A percentile compares a stretch with the other conserved stretches of the same genome.
phyloP scores from a whole-genome alignment of 2,113 vertebrate genomes.

The Nyctereutes procyonoides region DNA sequence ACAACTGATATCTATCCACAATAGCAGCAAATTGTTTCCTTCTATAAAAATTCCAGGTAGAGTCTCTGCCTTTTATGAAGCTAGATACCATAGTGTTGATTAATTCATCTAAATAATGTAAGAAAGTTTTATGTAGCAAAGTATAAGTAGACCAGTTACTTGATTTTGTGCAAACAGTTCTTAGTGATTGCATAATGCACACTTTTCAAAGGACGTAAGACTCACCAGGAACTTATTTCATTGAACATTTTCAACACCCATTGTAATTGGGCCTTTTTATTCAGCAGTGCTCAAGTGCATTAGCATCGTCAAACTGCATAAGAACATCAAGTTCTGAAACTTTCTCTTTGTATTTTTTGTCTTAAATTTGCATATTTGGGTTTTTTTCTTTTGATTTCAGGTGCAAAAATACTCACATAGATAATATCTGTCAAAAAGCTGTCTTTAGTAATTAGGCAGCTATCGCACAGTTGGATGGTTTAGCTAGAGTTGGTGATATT shows the following conservation, averaged over 20 bases:
- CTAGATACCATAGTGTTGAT: neutral
- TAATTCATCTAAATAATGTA: constrained; percentile 35
- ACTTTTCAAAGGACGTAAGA: constrained; percentile 40
- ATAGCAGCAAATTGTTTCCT: constrained; percentile 45
- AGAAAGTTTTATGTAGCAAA: constrained; percentile 27
- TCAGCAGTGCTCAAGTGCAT: neutral
- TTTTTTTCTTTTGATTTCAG: neutral
- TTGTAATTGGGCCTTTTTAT: constrained; percentile 9
- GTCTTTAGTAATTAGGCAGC: neutral
- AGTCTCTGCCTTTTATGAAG: neutral
- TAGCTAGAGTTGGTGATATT: neutral
- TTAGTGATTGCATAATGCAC: neutral
- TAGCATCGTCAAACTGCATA: neutral
- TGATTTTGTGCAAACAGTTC: neutral
- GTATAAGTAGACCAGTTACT: neutral
- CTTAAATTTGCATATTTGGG: neutral
- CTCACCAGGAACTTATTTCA: neutral
- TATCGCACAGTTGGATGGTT: neutral
- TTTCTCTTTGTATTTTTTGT: constrained; percentile 3
- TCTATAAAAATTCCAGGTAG: constrained; percentile 47
- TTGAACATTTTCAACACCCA: neutral
- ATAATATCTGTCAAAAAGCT: constrained; percentile 1
- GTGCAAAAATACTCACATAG: neutral
- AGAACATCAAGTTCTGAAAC: neutral
- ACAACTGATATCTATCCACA: constrained; percentile 47